Percentiles rank a stretch among this genome's conserved stretches.
Evolutionary conservation across 1,140 invertebrate genomes (phyloP).

Genomic region (Thrips palmi): DNA sequence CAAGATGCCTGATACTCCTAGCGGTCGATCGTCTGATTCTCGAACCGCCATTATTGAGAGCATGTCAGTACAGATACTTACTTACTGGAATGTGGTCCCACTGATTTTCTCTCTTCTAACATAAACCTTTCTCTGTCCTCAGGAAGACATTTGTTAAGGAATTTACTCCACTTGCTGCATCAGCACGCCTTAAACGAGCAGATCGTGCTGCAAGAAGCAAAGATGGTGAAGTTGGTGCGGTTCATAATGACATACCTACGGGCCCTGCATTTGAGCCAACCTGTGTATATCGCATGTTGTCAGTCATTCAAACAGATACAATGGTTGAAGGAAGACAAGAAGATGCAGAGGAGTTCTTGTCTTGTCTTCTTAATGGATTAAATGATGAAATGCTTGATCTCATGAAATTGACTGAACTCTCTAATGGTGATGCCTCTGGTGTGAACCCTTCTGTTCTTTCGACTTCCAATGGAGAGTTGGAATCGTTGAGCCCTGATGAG

Average conservation of each 20-base stretch:
- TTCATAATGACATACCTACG: conserved; percentile 15
- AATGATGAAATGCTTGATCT: conserved; percentile 87
- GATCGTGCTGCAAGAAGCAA: conserved; percentile 12
- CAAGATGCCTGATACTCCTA: too few relatives aligned
- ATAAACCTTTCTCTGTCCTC: too few relatives aligned
- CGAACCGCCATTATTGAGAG: conserved; percentile 78
- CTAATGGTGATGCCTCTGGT: conserved; percentile 23
- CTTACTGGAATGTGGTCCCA: too few relatives aligned
- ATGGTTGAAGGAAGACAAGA: conserved; percentile 70
- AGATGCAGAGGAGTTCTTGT: conserved; percentile 89
- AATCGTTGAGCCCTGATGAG: conserved; percentile 24
- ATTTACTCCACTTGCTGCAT: conserved; percentile 39
- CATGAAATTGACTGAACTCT: too few relatives aligned
- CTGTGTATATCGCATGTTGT: conserved; percentile 64
- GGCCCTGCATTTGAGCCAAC: conserved; percentile 63
- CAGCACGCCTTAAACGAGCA: conserved; percentile 19
- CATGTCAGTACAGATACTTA: conserved; percentile 75
- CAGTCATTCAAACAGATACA: conserved; percentile 46
- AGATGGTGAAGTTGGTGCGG: not conserved
- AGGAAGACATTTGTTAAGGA: conserved; percentile 41
- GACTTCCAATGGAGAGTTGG: not conserved
- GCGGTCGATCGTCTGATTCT: conserved; percentile 33
- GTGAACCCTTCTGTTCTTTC: conserved; percentile 10
- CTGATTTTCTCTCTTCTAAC: too few relatives aligned
- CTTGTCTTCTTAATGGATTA: conserved; percentile 76